Evolutionary conservation across 2,888 invertebrate genomes (phyloP), one percentile per base, ranked within the genome.

Genomic region (Protophormia terraenovae): DNA sequence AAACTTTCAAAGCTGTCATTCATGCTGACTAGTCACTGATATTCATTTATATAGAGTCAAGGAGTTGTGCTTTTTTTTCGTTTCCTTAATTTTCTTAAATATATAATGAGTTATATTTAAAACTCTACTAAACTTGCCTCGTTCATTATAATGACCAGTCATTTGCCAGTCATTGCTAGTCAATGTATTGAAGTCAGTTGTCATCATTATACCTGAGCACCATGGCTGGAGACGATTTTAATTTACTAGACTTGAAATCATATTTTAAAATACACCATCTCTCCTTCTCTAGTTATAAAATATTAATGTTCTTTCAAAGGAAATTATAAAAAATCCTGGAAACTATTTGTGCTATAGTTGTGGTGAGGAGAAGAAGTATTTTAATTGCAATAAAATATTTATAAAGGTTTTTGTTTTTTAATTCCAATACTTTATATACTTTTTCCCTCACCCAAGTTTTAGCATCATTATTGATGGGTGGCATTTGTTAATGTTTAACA

Each of bases 401-500:
- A 16, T 10, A 50, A 50, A 22, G 8, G 3, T n/a, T 27, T 66
- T 66, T 8, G 5, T 32, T 32, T 22, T 12, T 3, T 1, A 12
- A 38, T 12, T 8, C 0, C n/a, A n/a, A n/a, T n/a, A n/a, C n/a
- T n/a, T n/a, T n/a, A n/a, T n/a, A n/a, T 29, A 62, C 38, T 16
- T 32, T 60, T 66, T 6, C 50, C 16, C 66, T 8, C 3, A 35
- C 1, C 66, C 19, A 62, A 71, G n/a, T n/a, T 75, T 22, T n/a
- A 4, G 16, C 19, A 14, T n/a, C 55, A 75, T 82, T 82, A 85
- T 85, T 82, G 73, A 85, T 85, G 85, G 85, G 85, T 82, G 85
- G 85, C 69, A 85, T 82, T 85, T 75, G 80, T 82, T 82, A 82
- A 82, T 76, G 78, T 78, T 85, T 69, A 78, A 71, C 82, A 78